phyloP scores from a whole-genome alignment of 2,888 invertebrate genomes.

The Dysmachus trigonus region DNA sequence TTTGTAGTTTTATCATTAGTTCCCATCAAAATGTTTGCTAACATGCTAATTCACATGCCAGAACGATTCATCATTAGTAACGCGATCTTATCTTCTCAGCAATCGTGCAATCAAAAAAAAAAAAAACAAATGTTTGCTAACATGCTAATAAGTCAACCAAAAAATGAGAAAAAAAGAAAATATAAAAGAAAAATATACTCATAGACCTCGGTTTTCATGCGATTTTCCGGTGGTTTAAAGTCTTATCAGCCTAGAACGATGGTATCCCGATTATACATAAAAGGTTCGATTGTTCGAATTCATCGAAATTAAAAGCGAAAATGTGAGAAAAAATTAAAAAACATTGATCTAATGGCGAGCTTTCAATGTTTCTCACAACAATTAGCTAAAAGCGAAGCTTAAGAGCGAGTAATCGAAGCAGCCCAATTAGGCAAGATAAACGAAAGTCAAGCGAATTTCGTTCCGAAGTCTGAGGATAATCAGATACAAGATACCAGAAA shows the following conservation, averaged over 20 bases:
- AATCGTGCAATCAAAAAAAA: neutral
- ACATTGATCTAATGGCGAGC: neutral
- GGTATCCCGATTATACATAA: too few relatives aligned
- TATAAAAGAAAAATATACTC: neutral
- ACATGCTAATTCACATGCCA: neutral
- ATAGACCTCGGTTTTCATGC: neutral
- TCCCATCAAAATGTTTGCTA: neutral
- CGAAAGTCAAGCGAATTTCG: conserved; percentile 6
- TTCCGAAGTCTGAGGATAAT: neutral
- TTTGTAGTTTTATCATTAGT: neutral
- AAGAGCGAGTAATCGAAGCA: neutral
- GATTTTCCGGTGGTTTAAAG: neutral
- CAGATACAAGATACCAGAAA: neutral
- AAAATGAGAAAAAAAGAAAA: neutral
- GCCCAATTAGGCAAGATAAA: neutral
- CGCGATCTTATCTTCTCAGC: neutral
- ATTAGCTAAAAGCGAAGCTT: neutral
- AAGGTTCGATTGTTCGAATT: neutral
- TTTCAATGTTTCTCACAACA: neutral
- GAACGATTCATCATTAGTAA: neutral
- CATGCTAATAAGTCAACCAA: neutral
- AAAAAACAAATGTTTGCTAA: neutral
- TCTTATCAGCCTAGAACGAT: neutral
- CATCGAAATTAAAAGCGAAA: neutral
- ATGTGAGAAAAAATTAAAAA: neutral